These are phyloP conservation scores for Tanypteryx hageni DNA, from an alignment of 2,888 invertebrate species.

Conservation along the genomic window DNA sequence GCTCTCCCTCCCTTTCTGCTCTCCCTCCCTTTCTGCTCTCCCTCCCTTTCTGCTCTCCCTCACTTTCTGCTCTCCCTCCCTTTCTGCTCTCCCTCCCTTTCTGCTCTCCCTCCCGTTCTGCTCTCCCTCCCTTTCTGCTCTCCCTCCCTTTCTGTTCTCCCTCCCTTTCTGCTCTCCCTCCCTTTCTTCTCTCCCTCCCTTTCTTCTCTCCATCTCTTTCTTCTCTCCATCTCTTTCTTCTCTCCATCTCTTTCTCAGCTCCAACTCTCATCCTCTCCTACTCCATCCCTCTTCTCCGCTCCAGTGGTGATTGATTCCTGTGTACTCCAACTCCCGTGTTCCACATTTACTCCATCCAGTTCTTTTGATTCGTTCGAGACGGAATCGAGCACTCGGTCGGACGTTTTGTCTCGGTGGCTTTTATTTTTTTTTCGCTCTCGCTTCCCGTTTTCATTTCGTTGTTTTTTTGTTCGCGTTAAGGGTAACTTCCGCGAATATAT, in stretches of 20 bases:
- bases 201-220: not conserved
- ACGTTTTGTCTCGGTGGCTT: not conserved
- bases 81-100: not conserved
- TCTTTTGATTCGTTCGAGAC: conserved; percentile 52
- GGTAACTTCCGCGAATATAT: not conserved
- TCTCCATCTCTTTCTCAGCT: not conserved
- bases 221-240: not conserved
- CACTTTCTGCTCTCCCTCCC: not conserved
- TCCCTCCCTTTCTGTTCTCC: not conserved
- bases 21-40: not conserved
- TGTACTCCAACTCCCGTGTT: not conserved
- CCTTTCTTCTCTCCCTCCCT: conserved; percentile 1
- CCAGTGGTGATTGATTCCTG: conserved; percentile 60
- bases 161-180: not conserved
- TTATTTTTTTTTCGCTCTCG: not conserved
- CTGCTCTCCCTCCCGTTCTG: no score
- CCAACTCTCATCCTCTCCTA: not conserved
- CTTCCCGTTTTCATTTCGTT: not conserved
- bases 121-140: not conserved
- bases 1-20: not conserved
- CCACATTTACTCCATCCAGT: conserved; percentile 7
- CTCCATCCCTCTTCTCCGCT: not conserved
- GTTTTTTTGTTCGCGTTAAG: not conserved
- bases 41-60: not conserved
- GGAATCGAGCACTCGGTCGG: conserved; percentile 24